Evolutionary conservation across 2,113 vertebrate genomes (phyloP), one percentile per base, ranked within the genome.

Genomic region (Agapornis roseicollis): DNA sequence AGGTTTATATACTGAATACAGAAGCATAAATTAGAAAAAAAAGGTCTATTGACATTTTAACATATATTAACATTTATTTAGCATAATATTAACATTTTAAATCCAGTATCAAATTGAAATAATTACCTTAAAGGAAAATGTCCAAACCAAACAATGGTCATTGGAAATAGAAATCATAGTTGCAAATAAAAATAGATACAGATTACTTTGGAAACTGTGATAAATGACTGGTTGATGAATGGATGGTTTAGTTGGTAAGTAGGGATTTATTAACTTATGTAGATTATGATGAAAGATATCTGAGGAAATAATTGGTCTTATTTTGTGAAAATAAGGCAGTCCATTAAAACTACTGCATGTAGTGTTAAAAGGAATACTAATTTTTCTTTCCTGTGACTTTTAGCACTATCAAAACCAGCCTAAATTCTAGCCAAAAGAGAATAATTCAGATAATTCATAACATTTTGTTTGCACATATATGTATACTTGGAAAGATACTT

Each of bases 261-360:
- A 52, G 84, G 63, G 74, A 90, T 93, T 96, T 95, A 92, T 95
- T 82, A 93, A 47, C 52, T 89, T 33, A 66, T 47, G 64, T 86
- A 61, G 86, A 93, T 90, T 33, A 61, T 76, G 76, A 84, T 78
- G 74, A 71, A 81, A 79, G 63, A 52, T 89, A 91, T n/a, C 42
- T 70, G 88, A 53, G 85, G 46, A 94, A 96, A 94, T 96, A 96
- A 97, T 92, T 96, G 86, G 39, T 55, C 69, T 93, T 39, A 15
- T 90, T 94, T 91, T 64, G 55, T 49, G 52, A 17, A 88, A 96
- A 92, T 79, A 89, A 88, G 78, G 35, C 56, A 93, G 73, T 22
- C 78, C 42, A 85, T 96, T 94, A 93, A 85, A 90, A 92, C 2
- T 53, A 42, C 25, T 49, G 52, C 56, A 16, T 3, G 0, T 55